Evolutionary conservation across 2,797 vertebrate genomes (phyloP).

Genomic region (Takifugu rubripes): DNA sequence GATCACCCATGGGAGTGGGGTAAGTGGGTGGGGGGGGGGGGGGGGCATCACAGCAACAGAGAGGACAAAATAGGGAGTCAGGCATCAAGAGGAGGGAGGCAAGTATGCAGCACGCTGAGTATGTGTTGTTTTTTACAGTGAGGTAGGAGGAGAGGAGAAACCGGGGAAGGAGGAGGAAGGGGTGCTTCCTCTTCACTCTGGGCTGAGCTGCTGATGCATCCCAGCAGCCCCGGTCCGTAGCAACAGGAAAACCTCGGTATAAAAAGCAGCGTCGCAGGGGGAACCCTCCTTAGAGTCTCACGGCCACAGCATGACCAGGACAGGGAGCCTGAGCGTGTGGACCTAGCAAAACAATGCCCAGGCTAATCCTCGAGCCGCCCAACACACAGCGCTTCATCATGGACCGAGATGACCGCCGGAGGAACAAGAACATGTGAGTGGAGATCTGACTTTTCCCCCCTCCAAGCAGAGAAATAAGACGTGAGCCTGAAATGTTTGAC

Average conservation of each 20-base stretch:
- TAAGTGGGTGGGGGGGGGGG: slow-evolving; percentile 22
- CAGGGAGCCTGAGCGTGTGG: slow-evolving; percentile 49
- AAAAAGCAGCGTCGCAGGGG: slow-evolving; percentile 58
- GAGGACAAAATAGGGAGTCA: slow-evolving; percentile 40
- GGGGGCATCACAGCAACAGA: slow-evolving; percentile 3
- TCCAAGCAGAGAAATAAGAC: neutral
- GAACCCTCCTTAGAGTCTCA: slow-evolving; percentile 61
- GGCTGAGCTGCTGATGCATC: slow-evolving; percentile 63
- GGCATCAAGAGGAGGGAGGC: slow-evolving; percentile 37
- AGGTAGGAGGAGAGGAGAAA: slow-evolving; percentile 56
- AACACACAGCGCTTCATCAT: slow-evolving; percentile 66
- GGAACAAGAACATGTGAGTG: slow-evolving; percentile 78
- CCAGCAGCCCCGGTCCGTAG: slow-evolving; percentile 50
- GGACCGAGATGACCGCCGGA: slow-evolving; percentile 72
- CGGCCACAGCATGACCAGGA: slow-evolving; percentile 69
- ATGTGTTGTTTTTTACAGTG: slow-evolving; percentile 52
- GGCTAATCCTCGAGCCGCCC: slow-evolving; percentile 53
- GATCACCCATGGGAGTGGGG: slow-evolving; percentile 20
- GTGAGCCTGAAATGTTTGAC: slow-evolving; percentile 15
- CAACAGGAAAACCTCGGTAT: slow-evolving; percentile 63
- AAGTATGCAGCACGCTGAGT: slow-evolving; percentile 27
- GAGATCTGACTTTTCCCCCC: neutral
- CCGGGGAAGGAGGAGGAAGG: slow-evolving; percentile 57
- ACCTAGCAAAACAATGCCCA: slow-evolving; percentile 67
- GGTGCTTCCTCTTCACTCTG: slow-evolving; percentile 70